Evolutionary conservation across 2,113 vertebrate genomes (phyloP).

Genomic region (Bufo gargarizans): DNA sequence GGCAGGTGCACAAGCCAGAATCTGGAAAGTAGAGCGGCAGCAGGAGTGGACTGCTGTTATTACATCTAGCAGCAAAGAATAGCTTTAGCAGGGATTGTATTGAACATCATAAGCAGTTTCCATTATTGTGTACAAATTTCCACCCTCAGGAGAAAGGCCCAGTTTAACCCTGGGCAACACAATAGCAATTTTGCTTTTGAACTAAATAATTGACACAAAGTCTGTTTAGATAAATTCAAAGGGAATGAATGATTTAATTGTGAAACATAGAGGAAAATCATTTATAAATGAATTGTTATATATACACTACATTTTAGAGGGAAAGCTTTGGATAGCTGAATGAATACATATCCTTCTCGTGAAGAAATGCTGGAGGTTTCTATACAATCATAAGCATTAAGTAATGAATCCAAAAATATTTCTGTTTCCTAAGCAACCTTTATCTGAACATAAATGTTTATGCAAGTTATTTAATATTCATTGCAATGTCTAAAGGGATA

Average conservation of each 20-base stretch:
- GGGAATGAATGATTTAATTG: background rate
- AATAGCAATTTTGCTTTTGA: background rate
- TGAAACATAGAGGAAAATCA: background rate
- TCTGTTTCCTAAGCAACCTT: constrained; percentile 41
- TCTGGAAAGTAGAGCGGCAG: too few species aligned
- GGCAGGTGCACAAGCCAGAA: too few species aligned
- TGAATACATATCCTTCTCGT: background rate
- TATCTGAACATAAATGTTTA: constrained; percentile 42
- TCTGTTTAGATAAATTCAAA: background rate
- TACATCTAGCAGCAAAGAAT: too few species aligned
- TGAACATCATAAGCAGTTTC: background rate
- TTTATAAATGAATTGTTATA: background rate
- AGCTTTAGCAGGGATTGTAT: background rate
- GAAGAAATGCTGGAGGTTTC: background rate
- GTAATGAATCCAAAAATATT: constrained; percentile 24
- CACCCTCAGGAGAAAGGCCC: background rate
- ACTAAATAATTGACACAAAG: background rate
- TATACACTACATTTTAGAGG: background rate
- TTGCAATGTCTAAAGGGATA: constrained; percentile 41
- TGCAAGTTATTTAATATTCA: constrained; percentile 46
- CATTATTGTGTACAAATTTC: background rate
- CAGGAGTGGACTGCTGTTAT: too few species aligned
- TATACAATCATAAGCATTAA: background rate
- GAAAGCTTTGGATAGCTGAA: background rate
- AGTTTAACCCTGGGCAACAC: background rate